Conservation (phyloP, 1,140 invertebrate species). For the Plectrocnemia conspersa region DNA sequence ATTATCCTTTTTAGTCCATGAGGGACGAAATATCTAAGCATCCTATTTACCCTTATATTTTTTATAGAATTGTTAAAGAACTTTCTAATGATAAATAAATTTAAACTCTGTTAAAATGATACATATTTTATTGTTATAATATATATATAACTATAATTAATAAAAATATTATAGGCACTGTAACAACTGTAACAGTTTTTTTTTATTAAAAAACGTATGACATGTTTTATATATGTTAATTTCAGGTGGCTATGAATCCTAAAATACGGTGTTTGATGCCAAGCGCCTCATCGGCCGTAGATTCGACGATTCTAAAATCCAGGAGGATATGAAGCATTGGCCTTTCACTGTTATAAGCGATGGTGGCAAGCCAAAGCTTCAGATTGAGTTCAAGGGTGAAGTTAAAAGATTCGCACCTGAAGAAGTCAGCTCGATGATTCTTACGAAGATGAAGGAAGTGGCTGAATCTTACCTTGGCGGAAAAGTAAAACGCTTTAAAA, state of each 20-base stretch:
- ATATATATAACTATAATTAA: no score
- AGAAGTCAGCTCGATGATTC: slow-evolving; percentile 83
- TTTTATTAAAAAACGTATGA: no score
- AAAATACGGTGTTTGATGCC: slow-evolving; percentile 81
- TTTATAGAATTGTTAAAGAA: no score
- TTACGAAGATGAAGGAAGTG: slow-evolving; percentile 71
- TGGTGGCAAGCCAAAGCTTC: slow-evolving; percentile 66
- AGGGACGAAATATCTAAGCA: no score
- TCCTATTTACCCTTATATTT: no score
- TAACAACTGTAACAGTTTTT: no score
- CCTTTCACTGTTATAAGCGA: slow-evolving; percentile 70
- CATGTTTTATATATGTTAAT: slow-evolving; percentile 23
- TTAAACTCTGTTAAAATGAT: no score
- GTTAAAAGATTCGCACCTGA: slow-evolving; percentile 74
- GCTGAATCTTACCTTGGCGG: slow-evolving; percentile 57
- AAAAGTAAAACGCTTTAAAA: slow-evolving; percentile 50
- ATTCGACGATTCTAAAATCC: slow-evolving; percentile 70
- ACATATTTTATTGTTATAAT: no score
- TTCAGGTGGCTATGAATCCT: slow-evolving; percentile 73
- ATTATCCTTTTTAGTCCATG: no score
- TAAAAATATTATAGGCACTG: no score
- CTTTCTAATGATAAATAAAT: no score
- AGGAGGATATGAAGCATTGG: slow-evolving; percentile 75
- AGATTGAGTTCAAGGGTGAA: slow-evolving; percentile 74
- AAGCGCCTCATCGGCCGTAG: slow-evolving; percentile 74